Evolutionary conservation across 2,888 invertebrate genomes (phyloP).

Genomic region (Eristalis pertinax): DNA sequence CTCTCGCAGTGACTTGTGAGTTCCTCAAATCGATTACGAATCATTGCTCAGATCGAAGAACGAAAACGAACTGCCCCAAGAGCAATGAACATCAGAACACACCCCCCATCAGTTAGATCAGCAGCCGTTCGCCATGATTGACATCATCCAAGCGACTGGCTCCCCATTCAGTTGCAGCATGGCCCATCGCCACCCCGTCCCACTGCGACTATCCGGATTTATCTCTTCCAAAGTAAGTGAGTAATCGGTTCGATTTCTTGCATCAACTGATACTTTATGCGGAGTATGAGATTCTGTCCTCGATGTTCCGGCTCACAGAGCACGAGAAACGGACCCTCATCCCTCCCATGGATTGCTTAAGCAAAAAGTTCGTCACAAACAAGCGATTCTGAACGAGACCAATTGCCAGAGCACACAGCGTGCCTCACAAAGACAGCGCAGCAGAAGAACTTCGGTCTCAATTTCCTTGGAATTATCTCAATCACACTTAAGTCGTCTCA

Average conservation of each 20-base stretch:
- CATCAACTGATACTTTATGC: neutral
- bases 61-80: neutral
- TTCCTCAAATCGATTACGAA: no score
- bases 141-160: neutral
- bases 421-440: neutral
- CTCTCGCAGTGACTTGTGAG: no score
- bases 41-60: neutral
- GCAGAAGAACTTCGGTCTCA: conserved; percentile 9
- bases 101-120: neutral
- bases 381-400: neutral
- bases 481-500: conserved; percentile 59
- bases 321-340: neutral
- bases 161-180: neutral
- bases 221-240: neutral
- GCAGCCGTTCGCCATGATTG: neutral
- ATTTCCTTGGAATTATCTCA: conserved; percentile 62
- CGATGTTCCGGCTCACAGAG: neutral
- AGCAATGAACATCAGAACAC: neutral
- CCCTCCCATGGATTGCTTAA: neutral
- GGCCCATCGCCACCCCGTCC: no score
- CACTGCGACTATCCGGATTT: neutral
- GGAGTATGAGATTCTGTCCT: neutral
- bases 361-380: neutral
- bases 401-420: neutral
- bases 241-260: neutral